Base-by-base conservation (phyloP, 2,797 vertebrate genomes). In the Parotocinclus haroldoi region DNA sequence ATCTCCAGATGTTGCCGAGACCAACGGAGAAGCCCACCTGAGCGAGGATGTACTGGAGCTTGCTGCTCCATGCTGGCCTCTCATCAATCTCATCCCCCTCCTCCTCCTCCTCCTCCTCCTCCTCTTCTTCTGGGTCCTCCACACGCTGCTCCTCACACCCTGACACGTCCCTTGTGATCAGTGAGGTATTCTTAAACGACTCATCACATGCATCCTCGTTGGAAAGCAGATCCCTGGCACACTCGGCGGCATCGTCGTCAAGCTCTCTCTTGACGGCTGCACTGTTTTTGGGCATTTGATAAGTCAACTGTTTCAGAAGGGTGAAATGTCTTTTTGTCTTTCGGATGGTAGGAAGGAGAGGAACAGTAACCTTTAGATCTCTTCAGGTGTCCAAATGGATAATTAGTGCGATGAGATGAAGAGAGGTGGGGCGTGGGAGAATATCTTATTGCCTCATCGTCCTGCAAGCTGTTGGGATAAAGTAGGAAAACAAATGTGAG, bases 21-120 rank as follows among this genome's bases (percentile, higher is more conserved):
- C 97, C 97, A 74, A 99, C 97, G 64, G 97, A 99, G 89, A 98
- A 99, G 81, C 97, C 97, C 68, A 99, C 93, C 87, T 99, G 97
- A 61, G 97, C 97, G 80, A 98, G 87, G 84, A 99, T 98, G 81
- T 99, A 99, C 7, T 99, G 97, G 14, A 98, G 89, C 69, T 98
- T 99, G 87, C 92, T 99, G 86, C 92, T 95, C 96, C 96, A 99
- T 61, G 95, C 95, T 0, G 93, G 96, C 72, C 96, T 90, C 80
- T 91, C 88, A 77, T 95, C 93, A 77, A 94, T 93, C 13, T 82
- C 79, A 74, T 91, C 89, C 13, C 44, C 62, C 19, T 60, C 69
- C 12, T 90, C 89, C 77, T 95, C 93, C 81, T 96, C 94, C 13
- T 82, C 80, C 7, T 19, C 78, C 90, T 90, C 39, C 14, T 7